Evolutionary conservation across 2,113 vertebrate genomes (phyloP), one percentile per base, ranked within the genome.

Genomic region (Hippotragus niger): DNA sequence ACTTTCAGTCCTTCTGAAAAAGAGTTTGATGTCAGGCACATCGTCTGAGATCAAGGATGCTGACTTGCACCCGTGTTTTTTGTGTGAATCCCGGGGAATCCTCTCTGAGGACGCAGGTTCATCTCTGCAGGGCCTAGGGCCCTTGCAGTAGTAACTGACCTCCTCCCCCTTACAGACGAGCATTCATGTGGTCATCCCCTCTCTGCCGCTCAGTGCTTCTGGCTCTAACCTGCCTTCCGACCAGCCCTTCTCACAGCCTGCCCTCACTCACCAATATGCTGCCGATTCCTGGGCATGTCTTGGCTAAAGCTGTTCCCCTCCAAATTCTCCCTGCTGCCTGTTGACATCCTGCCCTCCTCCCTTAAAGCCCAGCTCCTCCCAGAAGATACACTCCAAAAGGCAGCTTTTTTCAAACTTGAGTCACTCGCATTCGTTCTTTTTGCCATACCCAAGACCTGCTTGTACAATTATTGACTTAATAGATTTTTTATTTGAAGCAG

Each of bases 161-260:
- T 16, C 52, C 31, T 40, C 13, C 57, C 16, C 55, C 7, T 58
- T 40, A 9, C 19, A 71, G 15, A 74, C 0, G 1, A 58, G 45
- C 43, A 1, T 43, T 80, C 19, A 1, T 0, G 0, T 25, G 47
- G 57, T n/a, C 33, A 10, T 4, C 36, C 11, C 89, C 4, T 55
- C 74, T 9, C 0, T 1, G 7, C 33, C 1, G 13, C 74, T 90
- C 31, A 36, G 80, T 36, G 91, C 93, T 92, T 95, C 81, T 25
- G 80, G 43, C 74, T 64, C 74, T 78, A 3, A 60, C 45, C 94
- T 40, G 82, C 95, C 90, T 87, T 62, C 71, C 0, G 1, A 45
- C 81, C 19, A 2, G 13, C 27, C 60, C 47, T 40, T 43, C 29
- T 36, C 67, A 12, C 50, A 8, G 45, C 87, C 84, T 90, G 3